Evolutionary conservation across 2,888 invertebrate species (phyloP).

Genomic region (Deladenus siricidicola): DNA sequence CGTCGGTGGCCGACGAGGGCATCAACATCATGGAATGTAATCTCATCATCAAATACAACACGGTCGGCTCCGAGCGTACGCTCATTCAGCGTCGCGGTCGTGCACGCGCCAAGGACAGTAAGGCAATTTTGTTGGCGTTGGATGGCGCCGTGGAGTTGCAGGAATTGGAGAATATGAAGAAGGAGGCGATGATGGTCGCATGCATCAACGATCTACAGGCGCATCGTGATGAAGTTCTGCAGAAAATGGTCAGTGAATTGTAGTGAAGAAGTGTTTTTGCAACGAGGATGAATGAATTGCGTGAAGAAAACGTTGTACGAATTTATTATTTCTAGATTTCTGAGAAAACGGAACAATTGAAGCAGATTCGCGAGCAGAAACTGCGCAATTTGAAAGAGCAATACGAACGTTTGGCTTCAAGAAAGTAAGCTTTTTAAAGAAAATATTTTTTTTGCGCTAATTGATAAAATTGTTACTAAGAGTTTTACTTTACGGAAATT

Average conservation of each 20-base stretch:
- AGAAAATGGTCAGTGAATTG: not conserved
- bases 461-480: not conserved
- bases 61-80: conserved; percentile 37
- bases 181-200: conserved; percentile 24
- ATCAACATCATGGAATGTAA: conserved; percentile 48
- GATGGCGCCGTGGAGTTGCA: conserved; percentile 26
- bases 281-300: too few species aligned
- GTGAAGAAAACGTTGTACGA: too few species aligned
- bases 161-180: conserved; percentile 30
- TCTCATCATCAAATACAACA: conserved; percentile 51
- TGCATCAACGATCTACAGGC: conserved; percentile 9
- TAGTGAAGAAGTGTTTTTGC: too few species aligned
- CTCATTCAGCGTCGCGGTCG: conserved; percentile 40
- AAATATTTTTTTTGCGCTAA: not conserved
- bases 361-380: not conserved
- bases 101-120: conserved; percentile 42
- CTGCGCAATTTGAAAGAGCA: not conserved
- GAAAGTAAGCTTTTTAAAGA: conserved; percentile 6
- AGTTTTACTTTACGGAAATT: not conserved
- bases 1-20: conserved; percentile 51
- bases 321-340: not conserved
- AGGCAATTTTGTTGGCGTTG: conserved; percentile 40
- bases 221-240: not conserved
- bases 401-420: not conserved
- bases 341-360: not conserved